A percentile compares a stretch with the other conserved stretches of the same genome.
Evolutionary conservation across 2,888 invertebrate species (phyloP).

Genomic region (Cheilosia pagana): DNA sequence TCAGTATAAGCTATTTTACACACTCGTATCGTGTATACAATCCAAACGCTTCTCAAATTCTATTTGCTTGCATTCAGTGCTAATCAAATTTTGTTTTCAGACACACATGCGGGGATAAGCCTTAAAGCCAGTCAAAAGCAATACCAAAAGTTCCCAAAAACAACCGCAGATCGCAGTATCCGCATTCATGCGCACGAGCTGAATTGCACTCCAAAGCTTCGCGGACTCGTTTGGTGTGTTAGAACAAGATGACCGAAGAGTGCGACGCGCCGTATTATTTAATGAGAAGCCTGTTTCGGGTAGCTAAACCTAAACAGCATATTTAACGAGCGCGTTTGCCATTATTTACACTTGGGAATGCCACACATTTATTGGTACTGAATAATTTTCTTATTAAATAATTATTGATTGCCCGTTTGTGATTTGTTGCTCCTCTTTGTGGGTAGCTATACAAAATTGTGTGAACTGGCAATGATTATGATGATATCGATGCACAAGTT

Average conservation of each 20-base stretch:
- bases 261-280: constrained; percentile 13
- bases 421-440: constrained; percentile 3
- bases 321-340: constrained; percentile 36
- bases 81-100: too few species aligned
- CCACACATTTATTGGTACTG: constrained; percentile 20
- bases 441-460: constrained; percentile 13
- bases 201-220: constrained; percentile 32
- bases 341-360: constrained; percentile 52
- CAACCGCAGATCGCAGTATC: constrained; percentile 17
- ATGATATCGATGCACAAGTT: constrained; percentile 42
- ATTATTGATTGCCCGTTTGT: constrained; percentile 38
- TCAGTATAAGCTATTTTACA: not conserved
- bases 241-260: constrained; percentile 26
- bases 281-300: constrained; percentile 12
- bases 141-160: not conserved
- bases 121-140: constrained; percentile 1
- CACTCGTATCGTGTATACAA: not conserved
- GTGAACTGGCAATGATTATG: constrained; percentile 13
- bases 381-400: constrained; percentile 58
- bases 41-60: not conserved
- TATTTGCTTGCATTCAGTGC: too few species aligned
- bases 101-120: not conserved
- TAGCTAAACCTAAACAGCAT: not conserved
- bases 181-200: constrained; percentile 25
- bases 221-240: constrained; percentile 18